A percentile compares a stretch with the other conserved stretches of the same genome.
These are phyloP conservation scores for Simalia tracyae DNA, from an alignment of 2,797 vertebrate species.

Conservation along the genomic window DNA sequence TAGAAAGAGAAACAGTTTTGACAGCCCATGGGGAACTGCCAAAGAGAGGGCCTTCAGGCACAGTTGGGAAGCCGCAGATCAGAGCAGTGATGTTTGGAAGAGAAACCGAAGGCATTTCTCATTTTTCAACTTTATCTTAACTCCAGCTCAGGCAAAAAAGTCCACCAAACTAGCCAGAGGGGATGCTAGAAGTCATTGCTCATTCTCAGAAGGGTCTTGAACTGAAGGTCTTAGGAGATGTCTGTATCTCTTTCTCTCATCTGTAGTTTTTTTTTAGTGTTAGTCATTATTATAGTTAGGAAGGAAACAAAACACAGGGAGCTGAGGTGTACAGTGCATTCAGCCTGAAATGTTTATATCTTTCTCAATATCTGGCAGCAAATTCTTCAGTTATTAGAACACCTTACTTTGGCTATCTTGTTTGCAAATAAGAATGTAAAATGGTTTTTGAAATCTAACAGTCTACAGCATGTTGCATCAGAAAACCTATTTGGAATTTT, in stretches of 20 bases:
- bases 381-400: not conserved
- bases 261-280: not conserved
- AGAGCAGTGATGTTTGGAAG: not conserved
- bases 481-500: accelerated
- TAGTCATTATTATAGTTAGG: not conserved
- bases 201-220: slow-evolving; percentile 8
- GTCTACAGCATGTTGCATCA: not conserved
- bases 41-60: not conserved
- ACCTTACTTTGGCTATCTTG: not conserved
- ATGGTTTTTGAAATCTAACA: too few species aligned
- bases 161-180: slow-evolving; percentile 19
- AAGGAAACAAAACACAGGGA: not conserved
- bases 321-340: not conserved
- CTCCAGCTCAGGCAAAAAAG: slow-evolving; percentile 3
- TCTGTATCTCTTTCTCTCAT: not conserved
- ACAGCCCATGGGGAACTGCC: not conserved
- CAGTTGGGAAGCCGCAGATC: not conserved
- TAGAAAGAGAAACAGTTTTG: not conserved
- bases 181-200: not conserved
- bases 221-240: not conserved
- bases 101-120: not conserved
- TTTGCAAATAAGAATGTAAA: not conserved
- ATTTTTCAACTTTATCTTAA: not conserved
- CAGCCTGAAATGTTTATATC: accelerated
- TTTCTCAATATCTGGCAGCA: not conserved